Conservation (phyloP, 1,140 invertebrate species). For the fruit fly (Drosophila melanogaster) region DNA sequence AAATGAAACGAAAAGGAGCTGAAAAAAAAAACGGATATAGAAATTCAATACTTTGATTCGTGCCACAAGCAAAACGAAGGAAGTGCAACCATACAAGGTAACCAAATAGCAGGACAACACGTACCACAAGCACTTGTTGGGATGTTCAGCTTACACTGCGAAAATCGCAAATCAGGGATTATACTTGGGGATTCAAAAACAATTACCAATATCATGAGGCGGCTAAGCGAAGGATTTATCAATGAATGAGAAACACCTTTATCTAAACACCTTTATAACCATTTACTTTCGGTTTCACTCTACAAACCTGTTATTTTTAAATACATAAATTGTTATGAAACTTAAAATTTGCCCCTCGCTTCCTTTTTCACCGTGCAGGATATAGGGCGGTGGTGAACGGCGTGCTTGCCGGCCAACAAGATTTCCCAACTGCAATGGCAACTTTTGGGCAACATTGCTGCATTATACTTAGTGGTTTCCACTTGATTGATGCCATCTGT, state of each 20-base stretch:
- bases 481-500: conserved; percentile 82
- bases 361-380: conserved; percentile 3
- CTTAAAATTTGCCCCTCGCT: not conserved
- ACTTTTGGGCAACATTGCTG: conserved; percentile 54
- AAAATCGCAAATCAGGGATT: not conserved
- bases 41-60: conserved; percentile 84
- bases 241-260: too few relatives aligned
- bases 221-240: too few relatives aligned
- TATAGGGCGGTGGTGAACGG: not conserved
- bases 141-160: conserved; percentile 18
- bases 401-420: conserved; percentile 33
- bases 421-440: conserved; percentile 60
- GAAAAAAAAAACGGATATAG: conserved; percentile 81
- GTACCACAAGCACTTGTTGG: conserved; percentile 75
- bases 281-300: not conserved
- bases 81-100: conserved; percentile 82
- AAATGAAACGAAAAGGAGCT: conserved; percentile 35
- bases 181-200: not conserved
- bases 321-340: not conserved
- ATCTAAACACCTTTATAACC: too few relatives aligned
- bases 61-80: conserved; percentile 67
- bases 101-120: conserved; percentile 82
- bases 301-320: not conserved
- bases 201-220: not conserved
- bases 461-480: conserved; percentile 77